These are phyloP conservation scores for Trichechus manatus DNA, from an alignment of 2,113 vertebrate species.

Conservation along the genomic window DNA sequence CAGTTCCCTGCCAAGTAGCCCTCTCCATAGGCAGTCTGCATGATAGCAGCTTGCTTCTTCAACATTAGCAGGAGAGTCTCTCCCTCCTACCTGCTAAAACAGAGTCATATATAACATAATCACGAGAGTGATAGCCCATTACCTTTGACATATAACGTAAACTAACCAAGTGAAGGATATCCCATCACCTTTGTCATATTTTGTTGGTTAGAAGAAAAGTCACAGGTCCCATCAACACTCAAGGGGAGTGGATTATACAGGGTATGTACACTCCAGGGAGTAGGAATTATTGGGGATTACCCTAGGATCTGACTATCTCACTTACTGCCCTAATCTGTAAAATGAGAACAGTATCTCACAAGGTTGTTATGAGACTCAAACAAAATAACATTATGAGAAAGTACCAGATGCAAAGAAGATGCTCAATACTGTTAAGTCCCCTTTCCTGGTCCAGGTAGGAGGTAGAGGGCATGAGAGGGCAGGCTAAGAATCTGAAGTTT, in stretches of 20 bases:
- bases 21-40: background rate
- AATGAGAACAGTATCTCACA: background rate
- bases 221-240: background rate
- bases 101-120: background rate
- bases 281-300: background rate
- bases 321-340: background rate
- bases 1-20: background rate
- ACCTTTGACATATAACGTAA: background rate
- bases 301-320: background rate
- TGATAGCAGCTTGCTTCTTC: background rate
- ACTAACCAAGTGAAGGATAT: background rate
- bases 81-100: background rate
- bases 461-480: background rate
- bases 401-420: background rate
- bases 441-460: background rate
- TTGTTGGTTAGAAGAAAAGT: background rate
- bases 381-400: background rate
- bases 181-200: background rate
- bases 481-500: background rate
- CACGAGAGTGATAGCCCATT: background rate
- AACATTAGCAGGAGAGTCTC: background rate
- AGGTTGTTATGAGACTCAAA: background rate
- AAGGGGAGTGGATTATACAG: background rate
- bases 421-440: background rate
- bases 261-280: background rate